phyloP scores from a whole-genome alignment of 1,140 invertebrate genomes.

The Rhysida immarginata region DNA sequence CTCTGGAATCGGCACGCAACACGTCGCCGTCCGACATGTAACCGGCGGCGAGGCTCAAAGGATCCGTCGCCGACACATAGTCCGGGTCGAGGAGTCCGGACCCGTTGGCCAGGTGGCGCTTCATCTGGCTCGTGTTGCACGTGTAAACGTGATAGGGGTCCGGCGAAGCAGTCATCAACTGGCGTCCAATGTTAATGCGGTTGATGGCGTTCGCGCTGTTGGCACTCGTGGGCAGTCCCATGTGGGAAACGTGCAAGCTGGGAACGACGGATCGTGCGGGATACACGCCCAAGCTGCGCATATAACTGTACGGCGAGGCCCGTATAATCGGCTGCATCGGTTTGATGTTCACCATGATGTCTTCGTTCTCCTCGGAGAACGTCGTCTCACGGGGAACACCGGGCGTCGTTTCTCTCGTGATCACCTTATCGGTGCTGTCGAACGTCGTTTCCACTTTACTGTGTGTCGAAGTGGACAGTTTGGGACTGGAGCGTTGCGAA shows the following conservation, averaged over 20 bases:
- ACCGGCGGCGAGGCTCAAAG: slow-evolving; percentile 32
- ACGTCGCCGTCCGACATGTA: slow-evolving; percentile 63
- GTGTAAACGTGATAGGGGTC: slow-evolving; percentile 25
- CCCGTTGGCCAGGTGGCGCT: slow-evolving; percentile 16
- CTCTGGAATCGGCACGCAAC: slow-evolving; percentile 28
- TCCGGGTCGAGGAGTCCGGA: slow-evolving; percentile 21
- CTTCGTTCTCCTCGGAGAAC: slow-evolving; percentile 50
- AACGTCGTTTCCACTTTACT: slow-evolving; percentile 32
- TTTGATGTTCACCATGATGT: slow-evolving; percentile 64
- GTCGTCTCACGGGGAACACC: slow-evolving; percentile 23
- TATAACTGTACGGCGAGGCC: slow-evolving; percentile 45
- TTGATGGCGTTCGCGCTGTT: not conserved
- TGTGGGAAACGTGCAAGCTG: slow-evolving; percentile 20
- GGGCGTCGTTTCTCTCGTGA: slow-evolving; percentile 23
- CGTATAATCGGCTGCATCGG: slow-evolving; percentile 78
- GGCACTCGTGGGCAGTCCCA: too few relatives aligned
- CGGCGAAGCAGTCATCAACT: not conserved
- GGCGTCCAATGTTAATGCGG: not conserved
- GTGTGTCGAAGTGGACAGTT: slow-evolving; percentile 22
- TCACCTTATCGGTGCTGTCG: slow-evolving; percentile 23
- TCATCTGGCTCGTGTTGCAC: slow-evolving; percentile 24
- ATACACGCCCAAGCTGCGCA: slow-evolving; percentile 22
- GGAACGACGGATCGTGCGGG: slow-evolving; percentile 12
- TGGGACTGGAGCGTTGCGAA: slow-evolving; percentile 2
- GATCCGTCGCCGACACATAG: slow-evolving; percentile 27